Evolutionary conservation across 2,888 invertebrate genomes (phyloP), one percentile per base, ranked within the genome.

Genomic region (Megastigmus dorsalis): DNA sequence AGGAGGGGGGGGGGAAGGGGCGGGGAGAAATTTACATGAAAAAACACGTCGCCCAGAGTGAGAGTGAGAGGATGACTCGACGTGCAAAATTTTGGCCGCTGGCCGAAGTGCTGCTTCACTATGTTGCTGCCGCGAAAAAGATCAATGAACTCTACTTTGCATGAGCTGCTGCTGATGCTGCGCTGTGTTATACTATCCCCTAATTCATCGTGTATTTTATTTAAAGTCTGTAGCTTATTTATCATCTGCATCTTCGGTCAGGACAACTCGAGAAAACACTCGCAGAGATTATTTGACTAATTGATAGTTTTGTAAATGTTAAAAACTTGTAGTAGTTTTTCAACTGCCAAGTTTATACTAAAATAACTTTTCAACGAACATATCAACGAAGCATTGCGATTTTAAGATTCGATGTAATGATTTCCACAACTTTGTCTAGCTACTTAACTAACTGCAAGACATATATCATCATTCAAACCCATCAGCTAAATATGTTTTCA

Each of bases 141-240:
- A 74, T 63, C 74, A 68, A 74, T 55, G 68, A 68, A 74, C 68
- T 52, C 41, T 23, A 18, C 30, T 28, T 45, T 41, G 30, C 28
- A 0, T 13, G 36, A 26, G 10, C 13, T 36, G 15, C 41, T n/a
- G n/a, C n/a, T n/a, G n/a, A n/a, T n/a, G n/a, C n/a, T n/a, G n/a
- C n/a, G n/a, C n/a, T n/a, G n/a, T n/a, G n/a, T n/a, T n/a, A n/a
- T n/a, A n/a, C n/a, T n/a, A n/a, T n/a, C n/a, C 15, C 23, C 45
- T 60, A 54, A 73, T 73, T 73, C 62, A 67, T 67, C 43, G 33
- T 18, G 26, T 28, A 41, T 54, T 73, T 73, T 48, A 62, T 54
- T 52, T 28, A 33, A 57, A 41, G 50, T 41, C 6, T 5, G 43
- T 33, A n/a, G 50, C 43, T 52, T 66, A 50, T 65, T 65, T 50